Percentiles rank a stretch among this genome's conserved stretches.
Conservation (phyloP, 2,888 invertebrate species). For the Drepana falcataria region DNA sequence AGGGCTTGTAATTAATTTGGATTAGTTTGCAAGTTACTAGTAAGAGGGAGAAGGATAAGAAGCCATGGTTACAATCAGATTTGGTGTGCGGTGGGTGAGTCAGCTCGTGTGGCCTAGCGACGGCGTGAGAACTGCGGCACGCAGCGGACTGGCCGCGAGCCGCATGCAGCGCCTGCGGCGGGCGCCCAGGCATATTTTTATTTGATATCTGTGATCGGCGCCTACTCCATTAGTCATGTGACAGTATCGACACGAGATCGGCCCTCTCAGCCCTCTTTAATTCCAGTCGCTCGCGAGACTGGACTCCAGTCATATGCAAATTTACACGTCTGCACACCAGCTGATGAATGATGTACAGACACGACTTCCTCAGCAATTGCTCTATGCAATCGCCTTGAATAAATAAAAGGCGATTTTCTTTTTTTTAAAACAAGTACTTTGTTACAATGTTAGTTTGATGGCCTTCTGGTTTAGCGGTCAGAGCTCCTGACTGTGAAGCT, state of each 20-base stretch:
- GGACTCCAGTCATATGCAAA: slow-evolving; percentile 59
- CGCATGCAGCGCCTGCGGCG: slow-evolving; percentile 33
- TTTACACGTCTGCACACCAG: slow-evolving; percentile 51
- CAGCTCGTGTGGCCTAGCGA: neutral
- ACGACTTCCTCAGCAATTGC: slow-evolving; percentile 29
- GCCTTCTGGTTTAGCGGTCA: neutral
- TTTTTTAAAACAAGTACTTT: slow-evolving; percentile 6
- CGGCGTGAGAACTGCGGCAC: neutral
- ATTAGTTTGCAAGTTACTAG: no score
- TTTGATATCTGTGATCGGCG: slow-evolving; percentile 75
- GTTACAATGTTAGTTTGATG: slow-evolving; percentile 18
- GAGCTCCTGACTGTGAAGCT: no score
- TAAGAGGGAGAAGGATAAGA: neutral
- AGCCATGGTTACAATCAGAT: neutral
- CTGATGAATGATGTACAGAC: slow-evolving; percentile 69
- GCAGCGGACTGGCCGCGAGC: slow-evolving; percentile 4
- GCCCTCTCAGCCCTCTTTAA: slow-evolving; percentile 62
- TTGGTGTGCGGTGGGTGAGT: slow-evolving; percentile 2
- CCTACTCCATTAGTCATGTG: slow-evolving; percentile 77
- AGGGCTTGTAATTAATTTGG: no score
- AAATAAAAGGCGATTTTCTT: slow-evolving; percentile 16
- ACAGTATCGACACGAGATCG: slow-evolving; percentile 75
- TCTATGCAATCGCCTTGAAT: slow-evolving; percentile 15
- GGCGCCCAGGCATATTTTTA: slow-evolving; percentile 62
- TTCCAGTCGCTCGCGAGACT: slow-evolving; percentile 57